A percentile compares a stretch with the other conserved stretches of the same genome.
phyloP scores from a whole-genome alignment of 2,113 vertebrate species.

The Pseudonaja textilis region DNA sequence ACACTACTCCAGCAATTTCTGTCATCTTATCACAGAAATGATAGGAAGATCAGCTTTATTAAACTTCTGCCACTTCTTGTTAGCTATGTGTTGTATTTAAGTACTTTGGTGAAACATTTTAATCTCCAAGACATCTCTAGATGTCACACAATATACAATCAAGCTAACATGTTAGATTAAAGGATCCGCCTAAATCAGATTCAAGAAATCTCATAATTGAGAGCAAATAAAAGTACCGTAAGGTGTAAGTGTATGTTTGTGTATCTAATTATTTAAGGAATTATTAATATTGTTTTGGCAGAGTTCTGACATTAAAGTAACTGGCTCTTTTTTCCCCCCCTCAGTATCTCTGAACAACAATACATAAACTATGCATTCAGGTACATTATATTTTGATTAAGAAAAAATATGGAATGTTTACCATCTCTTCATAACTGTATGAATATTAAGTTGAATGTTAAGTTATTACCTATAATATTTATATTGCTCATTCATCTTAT shows the following conservation, averaged over 20 bases:
- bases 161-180: background rate
- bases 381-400: constrained; percentile 69
- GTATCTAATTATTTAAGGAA: background rate
- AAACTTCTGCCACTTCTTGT: background rate
- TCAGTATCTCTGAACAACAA: constrained; percentile 90
- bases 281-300: background rate
- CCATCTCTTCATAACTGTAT: background rate
- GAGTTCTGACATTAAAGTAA: constrained; percentile 16
- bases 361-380: constrained; percentile 94
- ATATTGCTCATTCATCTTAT: background rate
- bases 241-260: background rate
- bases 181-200: background rate
- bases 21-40: background rate
- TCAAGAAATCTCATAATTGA: background rate
- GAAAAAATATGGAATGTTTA: background rate
- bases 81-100: background rate
- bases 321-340: background rate
- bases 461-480: background rate
- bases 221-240: background rate
- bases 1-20: background rate
- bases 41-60: background rate
- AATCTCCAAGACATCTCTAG: background rate
- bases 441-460: background rate
- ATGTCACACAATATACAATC: background rate
- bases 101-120: background rate